These are phyloP conservation scores for Branchinecta sandiegonensis DNA, from an alignment of 2,888 invertebrate genomes.

Conservation along the genomic window DNA sequence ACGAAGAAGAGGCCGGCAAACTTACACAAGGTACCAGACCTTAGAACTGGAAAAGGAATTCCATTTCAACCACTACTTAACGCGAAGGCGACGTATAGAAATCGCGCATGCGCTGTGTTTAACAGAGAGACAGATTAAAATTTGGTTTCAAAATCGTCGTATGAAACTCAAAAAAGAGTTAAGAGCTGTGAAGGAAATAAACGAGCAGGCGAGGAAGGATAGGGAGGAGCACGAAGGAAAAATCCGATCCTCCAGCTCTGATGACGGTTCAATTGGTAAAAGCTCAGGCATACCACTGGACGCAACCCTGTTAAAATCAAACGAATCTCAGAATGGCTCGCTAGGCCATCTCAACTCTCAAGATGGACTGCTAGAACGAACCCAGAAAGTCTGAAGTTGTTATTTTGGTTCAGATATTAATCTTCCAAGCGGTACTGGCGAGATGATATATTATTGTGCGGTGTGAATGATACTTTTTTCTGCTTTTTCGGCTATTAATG, in stretches of 20 bases:
- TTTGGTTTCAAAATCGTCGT: slow-evolving; percentile 90
- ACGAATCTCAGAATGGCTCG: neutral
- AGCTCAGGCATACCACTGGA: neutral
- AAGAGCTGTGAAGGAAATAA: slow-evolving; percentile 83
- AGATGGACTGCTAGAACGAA: slow-evolving; percentile 5
- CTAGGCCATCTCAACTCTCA: neutral
- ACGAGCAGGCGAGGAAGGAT: slow-evolving; percentile 79
- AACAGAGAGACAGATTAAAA: slow-evolving; percentile 91
- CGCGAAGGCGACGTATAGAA: slow-evolving; percentile 87
- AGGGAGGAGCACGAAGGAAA: slow-evolving; percentile 79
- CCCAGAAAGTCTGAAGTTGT: neutral
- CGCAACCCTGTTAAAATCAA: neutral
- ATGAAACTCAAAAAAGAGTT: slow-evolving; percentile 95
- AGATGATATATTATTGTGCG: neutral
- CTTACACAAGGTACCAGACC: slow-evolving; percentile 96
- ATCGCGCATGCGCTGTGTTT: slow-evolving; percentile 91
- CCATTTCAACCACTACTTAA: slow-evolving; percentile 94
- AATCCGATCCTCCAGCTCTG: slow-evolving; percentile 29
- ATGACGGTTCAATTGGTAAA: slow-evolving; percentile 13
- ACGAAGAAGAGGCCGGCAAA: slow-evolving; percentile 83
- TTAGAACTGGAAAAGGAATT: slow-evolving; percentile 96
- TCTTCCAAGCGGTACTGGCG: neutral
- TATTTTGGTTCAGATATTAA: slow-evolving; percentile 4
- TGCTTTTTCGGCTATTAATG: no score
- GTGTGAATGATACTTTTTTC: no score